Conservation (phyloP, 2,113 vertebrate species). For the Rhinolophus ferrumequinum region DNA sequence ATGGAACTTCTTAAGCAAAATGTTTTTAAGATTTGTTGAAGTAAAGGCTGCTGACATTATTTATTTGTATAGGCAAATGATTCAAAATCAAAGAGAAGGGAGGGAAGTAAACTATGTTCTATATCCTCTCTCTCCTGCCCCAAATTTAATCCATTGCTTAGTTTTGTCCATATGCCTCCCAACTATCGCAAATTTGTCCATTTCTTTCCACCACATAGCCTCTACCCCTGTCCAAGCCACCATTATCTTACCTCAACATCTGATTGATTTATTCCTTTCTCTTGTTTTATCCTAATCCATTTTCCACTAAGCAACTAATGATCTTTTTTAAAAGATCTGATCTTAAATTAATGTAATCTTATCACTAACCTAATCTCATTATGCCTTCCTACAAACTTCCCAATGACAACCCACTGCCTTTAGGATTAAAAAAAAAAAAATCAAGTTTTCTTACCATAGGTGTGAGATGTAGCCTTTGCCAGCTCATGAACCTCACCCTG, state of each 20-base stretch:
- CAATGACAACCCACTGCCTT: not conserved
- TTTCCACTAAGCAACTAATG: not conserved
- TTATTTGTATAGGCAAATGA: not conserved
- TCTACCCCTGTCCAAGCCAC: not conserved
- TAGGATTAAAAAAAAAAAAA: not conserved
- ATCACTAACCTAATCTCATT: not conserved
- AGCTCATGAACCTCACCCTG: not conserved
- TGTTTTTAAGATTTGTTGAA: not conserved
- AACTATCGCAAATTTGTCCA: not conserved
- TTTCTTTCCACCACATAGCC: not conserved
- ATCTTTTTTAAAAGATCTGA: conserved; percentile 8
- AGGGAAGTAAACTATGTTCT: not conserved
- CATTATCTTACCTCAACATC: not conserved
- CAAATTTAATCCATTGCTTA: conserved; percentile 8
- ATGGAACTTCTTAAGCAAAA: not conserved
- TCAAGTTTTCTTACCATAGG: not conserved
- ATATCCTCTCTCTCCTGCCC: not conserved
- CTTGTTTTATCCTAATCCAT: not conserved
- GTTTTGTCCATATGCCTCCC: not conserved
- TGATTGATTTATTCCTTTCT: not conserved
- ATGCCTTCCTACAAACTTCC: not conserved
- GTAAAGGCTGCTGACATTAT: not conserved
- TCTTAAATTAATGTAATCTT: not conserved
- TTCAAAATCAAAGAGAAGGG: not conserved
- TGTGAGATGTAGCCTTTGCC: not conserved